Base-by-base conservation (phyloP, 2,113 vertebrate species). In the Pica pica region DNA sequence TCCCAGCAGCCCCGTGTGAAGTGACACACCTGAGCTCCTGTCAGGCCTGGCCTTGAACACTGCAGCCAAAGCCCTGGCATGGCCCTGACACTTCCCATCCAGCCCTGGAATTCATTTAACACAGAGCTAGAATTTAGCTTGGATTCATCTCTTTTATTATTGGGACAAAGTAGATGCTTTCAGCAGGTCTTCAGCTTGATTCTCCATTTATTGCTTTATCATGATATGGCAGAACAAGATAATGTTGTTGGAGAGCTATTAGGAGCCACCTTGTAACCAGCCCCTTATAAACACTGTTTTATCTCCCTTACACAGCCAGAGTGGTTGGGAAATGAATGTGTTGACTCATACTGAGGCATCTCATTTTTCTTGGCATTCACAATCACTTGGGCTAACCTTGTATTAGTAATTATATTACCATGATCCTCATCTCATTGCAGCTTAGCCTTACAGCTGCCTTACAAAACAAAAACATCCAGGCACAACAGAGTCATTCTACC, bases 351-450 rank as follows among this genome's bases (percentile, higher is more conserved):
- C 78, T 55, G 75, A 80, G 50, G 68, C 68, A 57, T 86, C 83
- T 95, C 80, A 83, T 96, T 95, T 94, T 94, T 95, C 90, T 86
- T 94, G 92, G 92, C 92, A 37, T 80, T 33, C 55, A 41, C 55
- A 65, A 65, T 80, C 79, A n/a, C 70, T 90, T 80, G 87, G 95
- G 75, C 83, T 93, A 93, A 92, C 94, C 90, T 96, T 59, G 33
- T 69, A 76, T 88, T 71, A 90, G 88, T 86, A 85, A 93, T 94
- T 93, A 30, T 23, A 55, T 85, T 94, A 53, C 90, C 59, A 24
- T 3, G 19, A 93, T 76, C 67, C 76, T 90, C 78, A 60, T 90
- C 86, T 83, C 77, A n/a, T 12, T 88, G 88, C 90, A 76, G 78
- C 82, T 94, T 71, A 85, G 75, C 85, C 85, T 91, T 93, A 74